Evolutionary conservation across 2,113 vertebrate species (phyloP).

Genomic region (Pristiophorus japonicus): DNA sequence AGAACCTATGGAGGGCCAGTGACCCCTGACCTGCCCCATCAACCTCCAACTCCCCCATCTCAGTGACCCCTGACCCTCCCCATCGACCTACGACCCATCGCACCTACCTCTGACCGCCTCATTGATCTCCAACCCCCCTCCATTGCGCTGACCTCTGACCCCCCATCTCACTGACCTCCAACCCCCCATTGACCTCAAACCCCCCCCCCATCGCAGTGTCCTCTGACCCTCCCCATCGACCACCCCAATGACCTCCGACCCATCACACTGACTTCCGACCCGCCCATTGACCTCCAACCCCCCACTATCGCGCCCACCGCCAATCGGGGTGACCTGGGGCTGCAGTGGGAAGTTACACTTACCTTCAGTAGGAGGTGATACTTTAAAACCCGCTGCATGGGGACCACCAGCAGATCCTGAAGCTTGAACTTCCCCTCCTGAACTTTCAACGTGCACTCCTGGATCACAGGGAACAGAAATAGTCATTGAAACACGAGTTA

Average conservation of each 20-base stretch:
- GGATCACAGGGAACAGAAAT: background rate
- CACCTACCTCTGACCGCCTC: background rate
- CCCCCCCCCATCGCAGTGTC: too few relatives aligned
- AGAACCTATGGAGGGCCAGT: background rate
- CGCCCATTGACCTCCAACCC: too few relatives aligned
- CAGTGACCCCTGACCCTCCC: too few relatives aligned
- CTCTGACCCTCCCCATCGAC: too few relatives aligned
- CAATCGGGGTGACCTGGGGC: too few relatives aligned
- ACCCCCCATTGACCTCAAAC: too few relatives aligned
- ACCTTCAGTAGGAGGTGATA: conserved; percentile 96
- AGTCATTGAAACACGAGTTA: background rate
- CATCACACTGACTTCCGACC: too few relatives aligned
- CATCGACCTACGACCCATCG: background rate
- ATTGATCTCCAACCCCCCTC: too few relatives aligned
- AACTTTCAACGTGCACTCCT: conserved; percentile 93
- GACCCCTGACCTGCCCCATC: background rate
- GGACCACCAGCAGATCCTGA: conserved; percentile 91
- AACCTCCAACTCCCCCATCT: background rate
- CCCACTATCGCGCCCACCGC: too few relatives aligned
- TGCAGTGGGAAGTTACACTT: conserved; percentile 1
- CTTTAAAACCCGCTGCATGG: conserved; percentile 94
- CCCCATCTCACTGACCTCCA: too few relatives aligned
- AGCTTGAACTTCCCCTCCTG: conserved; percentile 94
- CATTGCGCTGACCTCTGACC: too few relatives aligned
- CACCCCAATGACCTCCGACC: too few relatives aligned